Conservation (phyloP, 2,113 vertebrate species). For the Silurus asotus region DNA sequence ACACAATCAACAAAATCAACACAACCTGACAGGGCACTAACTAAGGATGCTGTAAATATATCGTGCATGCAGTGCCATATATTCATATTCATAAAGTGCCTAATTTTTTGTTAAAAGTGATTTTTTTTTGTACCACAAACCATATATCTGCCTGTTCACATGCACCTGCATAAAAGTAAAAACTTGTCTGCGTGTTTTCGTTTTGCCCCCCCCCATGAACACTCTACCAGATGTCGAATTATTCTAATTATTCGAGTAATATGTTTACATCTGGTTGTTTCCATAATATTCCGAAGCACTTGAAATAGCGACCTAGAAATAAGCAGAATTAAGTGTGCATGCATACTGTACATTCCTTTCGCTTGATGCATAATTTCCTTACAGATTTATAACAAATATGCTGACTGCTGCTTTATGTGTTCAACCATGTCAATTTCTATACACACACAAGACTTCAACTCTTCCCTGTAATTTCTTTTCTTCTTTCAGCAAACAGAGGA, state of each 20-base stretch:
- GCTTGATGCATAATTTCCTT: background rate
- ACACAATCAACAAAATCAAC: too few species aligned
- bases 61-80: background rate
- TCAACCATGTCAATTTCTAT: background rate
- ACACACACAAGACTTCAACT: background rate
- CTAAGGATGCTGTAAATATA: background rate
- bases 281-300: background rate
- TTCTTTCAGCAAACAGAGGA: background rate
- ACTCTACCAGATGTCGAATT: background rate
- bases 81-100: background rate
- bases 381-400: background rate
- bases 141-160: background rate
- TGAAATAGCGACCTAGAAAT: background rate
- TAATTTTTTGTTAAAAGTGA: background rate
- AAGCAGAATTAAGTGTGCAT: background rate
- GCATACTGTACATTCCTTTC: background rate
- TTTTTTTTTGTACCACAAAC: background rate
- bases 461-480: background rate
- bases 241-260: background rate
- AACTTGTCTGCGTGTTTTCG: background rate
- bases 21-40: background rate
- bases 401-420: background rate
- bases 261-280: background rate
- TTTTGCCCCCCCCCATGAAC: background rate
- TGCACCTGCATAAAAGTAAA: background rate